Percentiles rank a stretch among this genome's conserved stretches.
These are phyloP conservation scores for Torymus texanus DNA, from an alignment of 2,888 invertebrate species.

Conservation along the genomic window DNA sequence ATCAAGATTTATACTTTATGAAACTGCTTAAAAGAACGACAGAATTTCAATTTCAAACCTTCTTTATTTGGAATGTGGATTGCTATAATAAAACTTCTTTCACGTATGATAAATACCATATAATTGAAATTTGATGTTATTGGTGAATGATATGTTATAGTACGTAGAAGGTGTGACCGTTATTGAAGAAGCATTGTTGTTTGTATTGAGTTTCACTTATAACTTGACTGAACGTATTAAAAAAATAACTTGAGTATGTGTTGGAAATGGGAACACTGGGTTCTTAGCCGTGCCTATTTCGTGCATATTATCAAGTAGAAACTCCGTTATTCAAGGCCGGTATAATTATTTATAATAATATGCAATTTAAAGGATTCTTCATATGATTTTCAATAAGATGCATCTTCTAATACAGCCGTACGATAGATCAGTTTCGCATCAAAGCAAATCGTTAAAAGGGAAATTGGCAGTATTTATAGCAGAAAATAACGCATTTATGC, in stretches of 20 bases:
- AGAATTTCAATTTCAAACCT: too few species aligned
- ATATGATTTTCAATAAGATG: not conserved
- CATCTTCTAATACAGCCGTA: not conserved
- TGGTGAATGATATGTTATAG: slow-evolving; percentile 13
- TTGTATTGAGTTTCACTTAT: slow-evolving; percentile 33
- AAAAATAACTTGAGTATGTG: not conserved
- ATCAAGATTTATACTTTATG: too few species aligned
- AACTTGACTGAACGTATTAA: not conserved
- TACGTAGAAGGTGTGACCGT: not conserved
- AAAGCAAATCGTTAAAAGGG: too few species aligned
- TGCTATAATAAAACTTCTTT: too few species aligned
- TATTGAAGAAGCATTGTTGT: slow-evolving; percentile 24
- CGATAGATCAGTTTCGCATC: not conserved
- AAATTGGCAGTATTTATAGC: too few species aligned
- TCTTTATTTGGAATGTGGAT: too few species aligned
- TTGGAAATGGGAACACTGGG: slow-evolving; percentile 26
- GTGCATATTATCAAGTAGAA: slow-evolving; percentile 16
- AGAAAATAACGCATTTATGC: too few species aligned
- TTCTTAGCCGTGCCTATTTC: not conserved
- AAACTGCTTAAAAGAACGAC: too few species aligned
- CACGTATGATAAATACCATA: not conserved
- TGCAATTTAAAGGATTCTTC: slow-evolving; percentile 2
- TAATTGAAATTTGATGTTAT: slow-evolving; percentile 6
- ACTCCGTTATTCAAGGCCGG: slow-evolving; percentile 15
- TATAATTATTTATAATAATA: slow-evolving; percentile 35